Evolutionary conservation across 2,797 vertebrate species (phyloP).

Genomic region (Macroramphosus scolopax): DNA sequence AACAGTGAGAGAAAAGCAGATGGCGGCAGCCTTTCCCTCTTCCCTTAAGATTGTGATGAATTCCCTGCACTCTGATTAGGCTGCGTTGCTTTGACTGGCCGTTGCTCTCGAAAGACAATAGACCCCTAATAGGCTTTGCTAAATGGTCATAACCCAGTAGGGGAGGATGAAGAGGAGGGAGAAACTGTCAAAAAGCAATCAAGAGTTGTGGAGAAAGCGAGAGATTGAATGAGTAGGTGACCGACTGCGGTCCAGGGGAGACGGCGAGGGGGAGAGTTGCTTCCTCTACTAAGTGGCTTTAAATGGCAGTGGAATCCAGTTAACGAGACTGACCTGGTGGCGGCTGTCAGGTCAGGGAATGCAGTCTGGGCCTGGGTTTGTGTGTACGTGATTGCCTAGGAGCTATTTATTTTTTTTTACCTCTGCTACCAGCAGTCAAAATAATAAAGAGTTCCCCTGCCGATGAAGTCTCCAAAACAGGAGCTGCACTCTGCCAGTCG

Average conservation of each 20-base stretch:
- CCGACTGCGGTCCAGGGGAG: no score
- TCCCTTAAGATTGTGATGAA: conserved; percentile 39
- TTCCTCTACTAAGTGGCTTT: conserved; percentile 53
- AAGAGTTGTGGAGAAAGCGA: conserved; percentile 13
- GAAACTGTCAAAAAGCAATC: conserved; percentile 36
- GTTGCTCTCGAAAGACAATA: conserved; percentile 47
- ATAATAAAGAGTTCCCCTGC: conserved; percentile 53
- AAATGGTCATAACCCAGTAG: conserved; percentile 42
- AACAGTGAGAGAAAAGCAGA: conserved; percentile 33
- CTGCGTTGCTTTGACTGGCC: conserved; percentile 37
- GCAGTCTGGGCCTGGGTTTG: conserved; percentile 17
- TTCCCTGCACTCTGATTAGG: conserved; percentile 54
- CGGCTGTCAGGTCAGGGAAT: conserved; percentile 26
- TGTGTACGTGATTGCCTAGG: not conserved
- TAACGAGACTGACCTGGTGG: conserved; percentile 57
- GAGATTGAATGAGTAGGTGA: conserved; percentile 4
- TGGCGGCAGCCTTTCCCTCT: conserved; percentile 16
- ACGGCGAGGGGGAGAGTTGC: conserved; percentile 9
- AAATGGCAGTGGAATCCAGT: conserved; percentile 42
- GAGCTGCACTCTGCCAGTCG: conserved; percentile 29
- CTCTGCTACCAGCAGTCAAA: conserved; percentile 35
- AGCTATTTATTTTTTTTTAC: no score
- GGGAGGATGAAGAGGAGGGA: conserved; percentile 6
- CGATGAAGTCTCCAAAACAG: conserved; percentile 37
- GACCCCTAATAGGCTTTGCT: conserved; percentile 55